Evolutionary conservation across 2,888 invertebrate genomes (phyloP).

Genomic region (Desoria tigrina): DNA sequence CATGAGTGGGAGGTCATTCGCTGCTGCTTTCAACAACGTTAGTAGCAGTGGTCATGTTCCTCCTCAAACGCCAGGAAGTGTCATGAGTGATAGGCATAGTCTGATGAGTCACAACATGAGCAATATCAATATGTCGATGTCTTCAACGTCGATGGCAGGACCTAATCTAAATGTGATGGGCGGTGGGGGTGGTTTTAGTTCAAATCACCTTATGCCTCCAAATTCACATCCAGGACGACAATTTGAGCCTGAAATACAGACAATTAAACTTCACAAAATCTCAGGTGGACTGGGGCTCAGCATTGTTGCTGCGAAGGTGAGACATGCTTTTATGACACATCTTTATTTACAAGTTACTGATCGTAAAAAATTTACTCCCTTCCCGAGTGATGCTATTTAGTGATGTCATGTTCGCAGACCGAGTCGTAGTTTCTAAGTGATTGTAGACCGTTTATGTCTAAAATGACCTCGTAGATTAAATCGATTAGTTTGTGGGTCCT

Average conservation of each 20-base stretch:
- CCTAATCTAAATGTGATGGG: slow-evolving; percentile 23
- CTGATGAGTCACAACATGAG: slow-evolving; percentile 40
- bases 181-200: slow-evolving; percentile 29
- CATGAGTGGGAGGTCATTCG: slow-evolving; percentile 63
- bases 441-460: too few relatives aligned
- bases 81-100: slow-evolving; percentile 40
- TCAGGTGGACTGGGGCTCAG: slow-evolving; percentile 97
- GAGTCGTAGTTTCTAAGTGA: too few relatives aligned
- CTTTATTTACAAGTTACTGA: slow-evolving; percentile 1
- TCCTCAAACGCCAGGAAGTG: slow-evolving; percentile 39
- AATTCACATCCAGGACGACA: slow-evolving; percentile 9
- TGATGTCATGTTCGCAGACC: too few relatives aligned
- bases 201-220: slow-evolving; percentile 24
- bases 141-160: slow-evolving; percentile 38
- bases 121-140: slow-evolving; percentile 40
- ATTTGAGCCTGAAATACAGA: slow-evolving; percentile 69
- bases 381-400: too few relatives aligned
- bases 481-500: too few relatives aligned
- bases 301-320: slow-evolving; percentile 94
- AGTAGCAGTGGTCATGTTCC: slow-evolving; percentile 40
- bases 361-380: too few relatives aligned
- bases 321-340: not conserved
- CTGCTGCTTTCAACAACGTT: slow-evolving; percentile 46
- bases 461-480: too few relatives aligned
- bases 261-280: slow-evolving; percentile 88